Evolutionary conservation across 2,113 vertebrate species (phyloP).

Genomic region (Ctenomys sociabilis): DNA sequence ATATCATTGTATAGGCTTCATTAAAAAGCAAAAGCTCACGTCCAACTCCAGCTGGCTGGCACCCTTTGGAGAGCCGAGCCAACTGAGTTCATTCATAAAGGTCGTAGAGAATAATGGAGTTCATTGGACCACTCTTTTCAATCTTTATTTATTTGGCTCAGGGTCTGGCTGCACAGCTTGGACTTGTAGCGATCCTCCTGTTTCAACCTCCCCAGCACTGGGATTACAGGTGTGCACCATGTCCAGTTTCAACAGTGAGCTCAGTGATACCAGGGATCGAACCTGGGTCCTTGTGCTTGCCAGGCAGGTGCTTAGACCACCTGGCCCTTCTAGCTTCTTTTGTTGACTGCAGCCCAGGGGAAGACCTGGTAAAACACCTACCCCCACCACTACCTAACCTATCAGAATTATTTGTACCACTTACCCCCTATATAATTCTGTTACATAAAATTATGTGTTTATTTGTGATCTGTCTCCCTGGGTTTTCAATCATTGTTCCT

Average conservation of each 20-base stretch:
- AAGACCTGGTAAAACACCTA: background rate
- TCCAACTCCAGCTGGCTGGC: background rate
- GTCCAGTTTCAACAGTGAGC: no score
- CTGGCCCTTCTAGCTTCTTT: background rate
- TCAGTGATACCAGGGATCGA: no score
- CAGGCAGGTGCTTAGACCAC: no score
- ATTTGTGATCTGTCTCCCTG: background rate
- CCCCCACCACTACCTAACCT: background rate
- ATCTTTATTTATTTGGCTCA: no score
- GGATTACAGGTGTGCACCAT: no score
- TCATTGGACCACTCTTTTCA: background rate
- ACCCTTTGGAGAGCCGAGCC: background rate
- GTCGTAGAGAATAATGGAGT: background rate
- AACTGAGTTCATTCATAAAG: background rate
- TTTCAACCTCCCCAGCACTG: no score
- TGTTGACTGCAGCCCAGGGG: background rate
- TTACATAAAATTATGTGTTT: background rate
- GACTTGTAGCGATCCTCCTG: no score
- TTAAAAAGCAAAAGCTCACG: constrained; percentile 8
- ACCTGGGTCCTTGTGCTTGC: no score
- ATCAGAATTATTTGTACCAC: background rate
- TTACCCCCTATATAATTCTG: background rate
- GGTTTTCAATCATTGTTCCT: background rate
- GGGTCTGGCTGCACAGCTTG: no score
- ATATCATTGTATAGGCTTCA: background rate